phyloP scores from a whole-genome alignment of 2,113 vertebrate genomes.

The Pheucticus melanocephalus region DNA sequence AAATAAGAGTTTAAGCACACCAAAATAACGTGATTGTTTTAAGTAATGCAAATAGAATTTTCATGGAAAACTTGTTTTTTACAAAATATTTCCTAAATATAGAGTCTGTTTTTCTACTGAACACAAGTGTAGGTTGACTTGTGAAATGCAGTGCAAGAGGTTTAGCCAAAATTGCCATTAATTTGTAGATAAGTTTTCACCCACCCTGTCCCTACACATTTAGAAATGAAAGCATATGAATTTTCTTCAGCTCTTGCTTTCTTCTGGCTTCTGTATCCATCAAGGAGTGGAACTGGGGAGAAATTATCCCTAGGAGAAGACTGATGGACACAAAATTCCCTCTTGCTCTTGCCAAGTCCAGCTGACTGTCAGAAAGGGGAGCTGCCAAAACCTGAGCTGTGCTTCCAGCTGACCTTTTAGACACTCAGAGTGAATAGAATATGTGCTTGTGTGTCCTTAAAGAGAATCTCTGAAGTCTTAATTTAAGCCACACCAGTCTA shows the following conservation, averaged over 20 bases:
- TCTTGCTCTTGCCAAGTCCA: background rate
- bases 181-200: background rate
- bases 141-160: background rate
- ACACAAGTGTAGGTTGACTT: background rate
- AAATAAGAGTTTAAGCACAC: background rate
- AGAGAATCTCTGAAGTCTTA: background rate
- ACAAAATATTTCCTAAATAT: background rate
- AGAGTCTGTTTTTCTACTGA: background rate
- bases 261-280: background rate
- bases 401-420: background rate
- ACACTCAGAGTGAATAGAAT: background rate
- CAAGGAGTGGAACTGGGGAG: background rate
- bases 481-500: background rate
- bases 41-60: background rate
- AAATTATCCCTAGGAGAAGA: background rate
- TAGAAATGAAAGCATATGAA: background rate
- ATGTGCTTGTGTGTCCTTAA: background rate
- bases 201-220: background rate
- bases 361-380: background rate
- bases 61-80: background rate
- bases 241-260: background rate
- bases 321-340: background rate
- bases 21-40: background rate
- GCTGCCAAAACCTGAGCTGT: background rate
- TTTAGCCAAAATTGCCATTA: background rate